Evolutionary conservation across 64 coral and sea anemone species (phyloP), one percentile per base, ranked within the genome.

Genomic region (Dendrophyllia cribrosa): DNA sequence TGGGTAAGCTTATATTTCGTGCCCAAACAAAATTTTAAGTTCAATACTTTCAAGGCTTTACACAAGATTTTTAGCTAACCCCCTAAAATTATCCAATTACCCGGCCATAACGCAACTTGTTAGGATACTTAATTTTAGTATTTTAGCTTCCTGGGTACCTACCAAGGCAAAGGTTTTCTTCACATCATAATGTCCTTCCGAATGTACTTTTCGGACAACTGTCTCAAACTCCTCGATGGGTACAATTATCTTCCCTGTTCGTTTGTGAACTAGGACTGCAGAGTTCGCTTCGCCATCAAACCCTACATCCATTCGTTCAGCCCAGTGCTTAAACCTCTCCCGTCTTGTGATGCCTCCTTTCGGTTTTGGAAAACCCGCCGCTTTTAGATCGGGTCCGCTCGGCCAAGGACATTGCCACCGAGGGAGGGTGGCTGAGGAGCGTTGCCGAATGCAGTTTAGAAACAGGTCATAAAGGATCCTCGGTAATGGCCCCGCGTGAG

Each of bases 221-320:
- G 78, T 65, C 74, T 99, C 91, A 88, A 99, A 96, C 13, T 99
- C 88, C 84, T 99, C 97, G 8, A 84, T 56, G 44, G 97, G 94
- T 64, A 99, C 62, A 72, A 99, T 93, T 50, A 99, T 88, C 91
- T 99, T 99, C 17, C 97, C 94, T 49, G 97, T 94, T 71, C 91
- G 78, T 78, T 88, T 91, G 43, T 94, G 77, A 13, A 96, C 83
- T 15, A 99, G 68, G 9, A 94, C 68, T 5, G 96, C 91, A 43
- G 63, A 51, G 55, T 76, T 73, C 6, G 88, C 90, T 56, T 94
- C 82, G 4, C 61, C 12, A 66, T 97, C 92, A 16, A 82, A 88
- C 52, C 66, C 19, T 68, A 94, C 56, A 77, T 97, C 92, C 95
- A 97, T 97, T 46, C 95, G 86, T 49, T 90, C 88, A 25, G 95